phyloP scores from a whole-genome alignment of 35 echinoderm and acorn worm species.

The Stichopus chloronotus region DNA sequence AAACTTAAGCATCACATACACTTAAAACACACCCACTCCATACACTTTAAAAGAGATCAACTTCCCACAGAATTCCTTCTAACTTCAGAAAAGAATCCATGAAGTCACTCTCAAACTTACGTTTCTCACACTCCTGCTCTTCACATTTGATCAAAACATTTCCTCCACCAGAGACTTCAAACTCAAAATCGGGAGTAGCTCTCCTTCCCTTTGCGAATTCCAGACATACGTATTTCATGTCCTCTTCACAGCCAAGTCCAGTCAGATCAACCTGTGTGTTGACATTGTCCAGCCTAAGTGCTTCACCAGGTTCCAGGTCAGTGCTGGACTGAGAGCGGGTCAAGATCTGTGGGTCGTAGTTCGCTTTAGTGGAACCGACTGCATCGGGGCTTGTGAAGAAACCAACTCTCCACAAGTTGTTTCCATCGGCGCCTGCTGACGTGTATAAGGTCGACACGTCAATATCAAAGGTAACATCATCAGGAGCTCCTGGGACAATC shows the following conservation, averaged over 20 bases:
- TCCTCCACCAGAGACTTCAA: constrained; percentile 73
- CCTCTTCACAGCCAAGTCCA: constrained; percentile 80
- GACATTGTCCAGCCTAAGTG: constrained; percentile 40
- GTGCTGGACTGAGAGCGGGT: constrained; percentile 51
- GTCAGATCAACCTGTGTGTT: constrained; percentile 81
- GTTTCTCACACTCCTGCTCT: constrained; percentile 80
- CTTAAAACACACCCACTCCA: no score
- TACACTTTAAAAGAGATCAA: no score
- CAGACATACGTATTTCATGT: constrained; percentile 77
- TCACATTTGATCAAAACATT: constrained; percentile 72
- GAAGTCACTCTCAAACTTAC: constrained; percentile 48
- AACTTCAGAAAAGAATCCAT: no score
- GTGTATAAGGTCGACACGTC: constrained; percentile 62
- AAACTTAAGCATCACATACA: no score
- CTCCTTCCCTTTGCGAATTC: constrained; percentile 83
- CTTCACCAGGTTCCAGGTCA: constrained; percentile 23
- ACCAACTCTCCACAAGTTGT: constrained; percentile 78
- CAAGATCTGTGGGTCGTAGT: constrained; percentile 74
- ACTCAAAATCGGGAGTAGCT: constrained; percentile 83
- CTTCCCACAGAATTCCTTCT: no score
- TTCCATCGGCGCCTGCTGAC: constrained; percentile 64
- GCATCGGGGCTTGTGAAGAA: constrained; percentile 70
- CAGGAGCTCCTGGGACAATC: constrained; percentile 57
- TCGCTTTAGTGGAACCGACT: constrained; percentile 52
- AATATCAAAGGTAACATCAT: constrained; percentile 67